Percentiles rank a stretch among this genome's conserved stretches.
phyloP scores from a whole-genome alignment of 1,140 invertebrate genomes.

The Rhagoletis pomonella region DNA sequence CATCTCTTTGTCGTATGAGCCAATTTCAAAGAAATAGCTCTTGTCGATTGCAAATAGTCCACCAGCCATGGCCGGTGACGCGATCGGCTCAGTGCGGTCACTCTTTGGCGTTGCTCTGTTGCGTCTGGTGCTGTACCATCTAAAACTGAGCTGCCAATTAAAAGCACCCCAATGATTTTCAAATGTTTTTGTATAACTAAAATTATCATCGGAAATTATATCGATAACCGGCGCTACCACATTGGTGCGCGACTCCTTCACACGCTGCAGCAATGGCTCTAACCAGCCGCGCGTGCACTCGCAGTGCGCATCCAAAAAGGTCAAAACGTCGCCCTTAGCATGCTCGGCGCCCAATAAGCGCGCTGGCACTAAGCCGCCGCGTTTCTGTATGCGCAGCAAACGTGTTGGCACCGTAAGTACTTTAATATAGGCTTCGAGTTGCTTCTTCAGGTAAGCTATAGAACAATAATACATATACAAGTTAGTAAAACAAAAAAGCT shows the following conservation, averaged over 20 bases:
- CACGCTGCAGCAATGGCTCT: constrained; percentile 87
- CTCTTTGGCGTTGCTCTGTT: constrained; percentile 61
- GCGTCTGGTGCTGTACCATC: constrained; percentile 73
- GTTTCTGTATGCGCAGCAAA: constrained; percentile 81
- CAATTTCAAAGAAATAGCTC: constrained; percentile 92
- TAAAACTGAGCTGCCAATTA: constrained; percentile 97
- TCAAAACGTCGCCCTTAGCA: constrained; percentile 83
- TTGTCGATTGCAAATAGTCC: constrained; percentile 95
- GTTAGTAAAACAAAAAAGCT: not conserved
- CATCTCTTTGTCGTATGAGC: constrained; percentile 93
- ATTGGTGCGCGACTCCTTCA: constrained; percentile 82
- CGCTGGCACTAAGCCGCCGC: constrained; percentile 90
- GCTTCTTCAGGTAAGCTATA: constrained; percentile 83
- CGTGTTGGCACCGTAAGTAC: constrained; percentile 80
- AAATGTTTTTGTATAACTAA: constrained; percentile 91
- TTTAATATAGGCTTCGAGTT: constrained; percentile 86
- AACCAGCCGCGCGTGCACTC: constrained; percentile 94
- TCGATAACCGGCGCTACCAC: constrained; percentile 97
- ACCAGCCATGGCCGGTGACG: constrained; percentile 97
- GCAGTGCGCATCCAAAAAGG: constrained; percentile 95
- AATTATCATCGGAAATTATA: constrained; percentile 94
- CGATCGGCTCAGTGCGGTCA: constrained; percentile 82
- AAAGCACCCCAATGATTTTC: constrained; percentile 97
- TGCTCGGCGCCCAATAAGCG: constrained; percentile 87
- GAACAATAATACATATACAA: constrained; percentile 56